Percentiles rank a stretch among this genome's conserved stretches.
Conservation (phyloP, 2,888 invertebrate genomes). For the Sylvicola cinctus region DNA sequence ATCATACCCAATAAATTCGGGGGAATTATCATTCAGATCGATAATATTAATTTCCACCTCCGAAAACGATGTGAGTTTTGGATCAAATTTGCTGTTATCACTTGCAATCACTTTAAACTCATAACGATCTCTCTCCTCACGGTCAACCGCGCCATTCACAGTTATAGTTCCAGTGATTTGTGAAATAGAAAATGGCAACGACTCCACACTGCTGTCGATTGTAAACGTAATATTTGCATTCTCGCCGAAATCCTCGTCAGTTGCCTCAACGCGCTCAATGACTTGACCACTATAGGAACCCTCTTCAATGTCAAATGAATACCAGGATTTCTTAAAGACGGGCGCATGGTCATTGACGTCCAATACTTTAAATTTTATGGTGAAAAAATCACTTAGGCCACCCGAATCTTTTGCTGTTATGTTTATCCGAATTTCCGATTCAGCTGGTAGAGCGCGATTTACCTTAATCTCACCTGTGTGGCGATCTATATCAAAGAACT, state of each 20-base stretch:
- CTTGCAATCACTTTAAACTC: conserved; percentile 48
- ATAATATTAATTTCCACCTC: conserved; percentile 62
- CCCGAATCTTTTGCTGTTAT: conserved; percentile 58
- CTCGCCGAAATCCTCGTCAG: conserved; percentile 57
- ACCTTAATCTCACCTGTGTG: conserved; percentile 54
- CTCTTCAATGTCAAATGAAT: conserved; percentile 63
- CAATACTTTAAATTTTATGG: conserved; percentile 47
- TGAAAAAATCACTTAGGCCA: conserved; percentile 46
- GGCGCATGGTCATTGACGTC: conserved; percentile 74
- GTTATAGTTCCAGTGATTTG: conserved; percentile 43
- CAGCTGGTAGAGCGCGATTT: conserved; percentile 47
- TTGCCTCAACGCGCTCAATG: conserved; percentile 56
- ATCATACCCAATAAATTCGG: conserved; percentile 58
- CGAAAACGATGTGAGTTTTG: conserved; percentile 45
- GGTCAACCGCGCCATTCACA: conserved; percentile 55
- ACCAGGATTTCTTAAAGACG: conserved; percentile 61
- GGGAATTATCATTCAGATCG: conserved; percentile 69
- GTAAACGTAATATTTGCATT: conserved; percentile 61
- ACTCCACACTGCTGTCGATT: conserved; percentile 30
- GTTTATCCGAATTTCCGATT: conserved; percentile 53
- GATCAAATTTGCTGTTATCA: conserved; percentile 42
- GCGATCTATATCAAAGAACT: conserved; percentile 53
- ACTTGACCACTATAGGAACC: conserved; percentile 49
- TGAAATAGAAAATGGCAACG: conserved; percentile 50
- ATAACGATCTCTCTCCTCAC: conserved; percentile 50